Percentiles rank a stretch among this genome's conserved stretches.
phyloP scores from a whole-genome alignment of 1,140 invertebrate genomes.

The Carposina sasakii region DNA sequence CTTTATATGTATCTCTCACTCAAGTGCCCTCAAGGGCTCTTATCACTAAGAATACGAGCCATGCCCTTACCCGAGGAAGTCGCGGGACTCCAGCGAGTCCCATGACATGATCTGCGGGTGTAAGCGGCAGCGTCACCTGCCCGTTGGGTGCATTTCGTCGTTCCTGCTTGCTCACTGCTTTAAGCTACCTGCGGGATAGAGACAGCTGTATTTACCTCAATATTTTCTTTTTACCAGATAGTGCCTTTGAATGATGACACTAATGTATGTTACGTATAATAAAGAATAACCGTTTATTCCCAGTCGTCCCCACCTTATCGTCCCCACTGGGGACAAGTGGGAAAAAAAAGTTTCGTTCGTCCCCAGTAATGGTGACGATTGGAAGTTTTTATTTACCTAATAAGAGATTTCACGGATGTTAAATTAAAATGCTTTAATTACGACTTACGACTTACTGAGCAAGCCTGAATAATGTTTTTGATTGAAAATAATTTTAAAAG shows the following conservation, averaged over 20 bases:
- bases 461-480: too few species aligned
- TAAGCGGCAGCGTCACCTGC: constrained; percentile 62
- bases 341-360: not conserved
- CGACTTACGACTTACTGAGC: too few species aligned
- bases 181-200: constrained; percentile 21
- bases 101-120: constrained; percentile 71
- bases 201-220: constrained; percentile 11
- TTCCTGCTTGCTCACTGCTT: constrained; percentile 40
- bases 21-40: too few species aligned
- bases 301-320: not conserved
- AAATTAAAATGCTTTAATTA: too few species aligned
- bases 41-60: too few species aligned
- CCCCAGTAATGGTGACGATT: not conserved
- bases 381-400: too few species aligned
- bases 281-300: too few species aligned
- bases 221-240: not conserved
- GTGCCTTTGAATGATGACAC: not conserved
- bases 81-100: constrained; percentile 70
- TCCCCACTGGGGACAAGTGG: not conserved
- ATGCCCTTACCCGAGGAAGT: constrained; percentile 69
- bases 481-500: too few species aligned
- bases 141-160: constrained; percentile 50
- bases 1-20: too few species aligned
- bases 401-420: too few species aligned
- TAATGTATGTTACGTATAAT: not conserved